These are phyloP conservation scores for Istiophorus platypterus DNA, from an alignment of 2,113 vertebrate genomes.

Conservation along the genomic window DNA sequence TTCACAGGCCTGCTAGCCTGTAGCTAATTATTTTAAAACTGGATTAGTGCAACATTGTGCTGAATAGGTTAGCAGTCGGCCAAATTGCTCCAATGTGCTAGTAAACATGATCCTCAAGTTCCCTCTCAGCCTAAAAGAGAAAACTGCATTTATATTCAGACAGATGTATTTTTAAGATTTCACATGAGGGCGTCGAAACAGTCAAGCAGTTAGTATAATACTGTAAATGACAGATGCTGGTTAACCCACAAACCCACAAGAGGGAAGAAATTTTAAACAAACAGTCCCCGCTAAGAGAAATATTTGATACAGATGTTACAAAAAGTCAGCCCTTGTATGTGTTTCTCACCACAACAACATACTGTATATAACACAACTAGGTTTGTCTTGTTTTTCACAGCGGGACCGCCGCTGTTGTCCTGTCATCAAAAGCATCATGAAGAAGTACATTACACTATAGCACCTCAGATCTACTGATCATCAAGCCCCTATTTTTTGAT, in stretches of 20 bases:
- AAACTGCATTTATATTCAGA: constrained; percentile 66
- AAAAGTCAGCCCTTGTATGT: neutral
- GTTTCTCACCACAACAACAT: constrained; percentile 33
- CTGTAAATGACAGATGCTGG: constrained; percentile 62
- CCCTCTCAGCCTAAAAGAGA: constrained; percentile 49
- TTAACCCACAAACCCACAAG: constrained; percentile 65
- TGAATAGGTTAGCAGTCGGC: constrained; percentile 65
- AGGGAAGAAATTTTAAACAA: constrained; percentile 34
- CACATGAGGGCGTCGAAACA: constrained; percentile 51
- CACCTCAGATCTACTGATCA: constrained; percentile 39
- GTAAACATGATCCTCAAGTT: constrained; percentile 69
- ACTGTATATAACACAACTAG: constrained; percentile 4
- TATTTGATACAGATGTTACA: constrained; percentile 46
- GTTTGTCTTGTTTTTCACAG: constrained; percentile 9
- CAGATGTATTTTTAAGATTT: constrained; percentile 71
- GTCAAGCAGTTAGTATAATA: constrained; percentile 53
- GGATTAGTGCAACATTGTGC: constrained; percentile 73
- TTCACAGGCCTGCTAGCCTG: constrained; percentile 76
- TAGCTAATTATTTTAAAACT: constrained; percentile 79
- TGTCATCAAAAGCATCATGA: constrained; percentile 15
- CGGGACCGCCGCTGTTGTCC: neutral
- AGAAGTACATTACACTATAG: constrained; percentile 31
- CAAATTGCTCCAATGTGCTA: constrained; percentile 73
- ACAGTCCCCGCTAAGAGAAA: constrained; percentile 20
- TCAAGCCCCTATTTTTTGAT: constrained; percentile 39